phyloP scores from a whole-genome alignment of 2,797 vertebrate species.

The Ctenopoma multispine region DNA sequence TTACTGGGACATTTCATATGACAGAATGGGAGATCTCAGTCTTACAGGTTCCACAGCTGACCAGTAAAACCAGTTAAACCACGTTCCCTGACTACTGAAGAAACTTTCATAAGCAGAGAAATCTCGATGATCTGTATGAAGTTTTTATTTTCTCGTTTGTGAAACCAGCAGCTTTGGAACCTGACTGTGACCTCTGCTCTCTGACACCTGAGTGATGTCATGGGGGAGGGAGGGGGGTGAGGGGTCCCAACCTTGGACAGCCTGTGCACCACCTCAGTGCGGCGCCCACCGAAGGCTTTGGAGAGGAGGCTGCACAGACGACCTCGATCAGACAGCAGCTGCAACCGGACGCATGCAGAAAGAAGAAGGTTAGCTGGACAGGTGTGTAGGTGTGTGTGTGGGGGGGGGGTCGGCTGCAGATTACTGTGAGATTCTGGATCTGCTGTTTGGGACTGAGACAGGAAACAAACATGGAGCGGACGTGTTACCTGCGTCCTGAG shows the following conservation, averaged over 20 bases:
- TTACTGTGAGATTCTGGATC: too few relatives aligned
- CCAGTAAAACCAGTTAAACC: conserved; percentile 35
- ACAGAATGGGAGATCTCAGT: not conserved
- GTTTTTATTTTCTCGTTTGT: too few relatives aligned
- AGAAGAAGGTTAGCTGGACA: conserved; percentile 57
- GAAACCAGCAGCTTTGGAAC: conserved; percentile 41
- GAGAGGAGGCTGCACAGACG: conserved; percentile 75
- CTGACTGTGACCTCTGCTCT: conserved; percentile 9
- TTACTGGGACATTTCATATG: conserved; percentile 4
- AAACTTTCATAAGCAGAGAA: too few relatives aligned
- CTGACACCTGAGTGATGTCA: conserved; percentile 45
- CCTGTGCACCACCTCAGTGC: conserved; percentile 64
- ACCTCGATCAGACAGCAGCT: conserved; percentile 66
- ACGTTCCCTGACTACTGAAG: too few relatives aligned
- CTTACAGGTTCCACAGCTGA: conserved; percentile 50
- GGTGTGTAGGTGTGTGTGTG: not conserved
- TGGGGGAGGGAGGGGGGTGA: conserved; percentile 1
- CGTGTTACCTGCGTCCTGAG: conserved; percentile 90
- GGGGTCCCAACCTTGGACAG: conserved; percentile 77
- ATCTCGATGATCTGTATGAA: too few relatives aligned
- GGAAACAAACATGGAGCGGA: not conserved
- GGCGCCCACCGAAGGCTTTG: conserved; percentile 64
- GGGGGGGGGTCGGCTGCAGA: too few relatives aligned
- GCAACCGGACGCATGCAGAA: conserved; percentile 56
- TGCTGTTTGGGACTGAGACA: too few relatives aligned